A percentile compares a stretch with the other conserved stretches of the same genome.
These are phyloP conservation scores for Pollenia angustigena DNA, from an alignment of 2,888 invertebrate species.

Conservation along the genomic window DNA sequence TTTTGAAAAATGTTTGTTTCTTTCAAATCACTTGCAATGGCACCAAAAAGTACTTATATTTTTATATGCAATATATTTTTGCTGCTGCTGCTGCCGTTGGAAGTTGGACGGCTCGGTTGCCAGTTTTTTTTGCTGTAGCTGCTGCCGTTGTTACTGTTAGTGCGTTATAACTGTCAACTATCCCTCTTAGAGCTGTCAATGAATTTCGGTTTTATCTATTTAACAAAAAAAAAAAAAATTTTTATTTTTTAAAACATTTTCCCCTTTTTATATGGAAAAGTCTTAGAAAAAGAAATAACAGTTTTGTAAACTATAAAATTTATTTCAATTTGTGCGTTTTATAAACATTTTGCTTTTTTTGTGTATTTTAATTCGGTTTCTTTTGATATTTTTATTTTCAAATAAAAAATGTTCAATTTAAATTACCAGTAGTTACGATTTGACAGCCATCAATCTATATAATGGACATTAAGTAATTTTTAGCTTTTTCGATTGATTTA, in stretches of 20 bases:
- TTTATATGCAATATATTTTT: constrained; percentile 5
- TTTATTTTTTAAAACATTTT: constrained; percentile 38
- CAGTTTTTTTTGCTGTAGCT: constrained; percentile 23
- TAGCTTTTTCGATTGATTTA: constrained; percentile 47
- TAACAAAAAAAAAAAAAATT: not conserved
- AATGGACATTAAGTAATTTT: constrained; percentile 52
- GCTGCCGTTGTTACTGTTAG: constrained; percentile 36
- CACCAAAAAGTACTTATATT: constrained; percentile 9
- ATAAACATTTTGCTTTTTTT: constrained; percentile 25
- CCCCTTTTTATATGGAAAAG: not conserved
- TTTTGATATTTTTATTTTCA: constrained; percentile 11
- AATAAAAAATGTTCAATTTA: constrained; percentile 28
- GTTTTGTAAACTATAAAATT: constrained; percentile 44
- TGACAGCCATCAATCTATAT: constrained; percentile 64
- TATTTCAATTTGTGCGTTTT: constrained; percentile 50
- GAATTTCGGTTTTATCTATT: constrained; percentile 58
- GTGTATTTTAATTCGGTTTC: constrained; percentile 25
- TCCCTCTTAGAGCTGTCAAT: constrained; percentile 65
- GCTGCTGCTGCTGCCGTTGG: not conserved
- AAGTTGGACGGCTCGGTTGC: not conserved
- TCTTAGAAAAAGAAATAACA: constrained; percentile 9
- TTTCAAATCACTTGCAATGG: constrained; percentile 35
- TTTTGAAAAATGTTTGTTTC: not conserved
- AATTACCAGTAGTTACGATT: constrained; percentile 61
- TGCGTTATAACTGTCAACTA: constrained; percentile 69